Percentiles rank a stretch among this genome's conserved stretches.
These are phyloP conservation scores for Thalassophryne amazonica DNA, from an alignment of 2,797 vertebrate genomes.

Conservation along the genomic window DNA sequence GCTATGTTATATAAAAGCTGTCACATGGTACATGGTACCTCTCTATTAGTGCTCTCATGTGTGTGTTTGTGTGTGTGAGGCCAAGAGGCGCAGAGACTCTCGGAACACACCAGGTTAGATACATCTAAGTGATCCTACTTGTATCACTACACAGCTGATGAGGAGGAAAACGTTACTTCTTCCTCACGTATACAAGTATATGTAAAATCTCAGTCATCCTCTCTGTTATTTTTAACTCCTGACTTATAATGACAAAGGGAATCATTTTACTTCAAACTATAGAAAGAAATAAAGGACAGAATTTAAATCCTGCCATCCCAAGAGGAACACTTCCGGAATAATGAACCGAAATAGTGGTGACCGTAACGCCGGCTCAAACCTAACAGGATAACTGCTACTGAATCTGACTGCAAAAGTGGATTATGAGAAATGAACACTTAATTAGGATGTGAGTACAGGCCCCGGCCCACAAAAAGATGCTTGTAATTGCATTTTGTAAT, in stretches of 20 bases:
- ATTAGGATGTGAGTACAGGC: slow-evolving; percentile 9
- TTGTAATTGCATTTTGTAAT: background rate
- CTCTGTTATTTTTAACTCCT: background rate
- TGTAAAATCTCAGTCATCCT: slow-evolving; percentile 1
- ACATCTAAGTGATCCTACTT: background rate
- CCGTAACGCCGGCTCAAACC: background rate
- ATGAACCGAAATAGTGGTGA: background rate
- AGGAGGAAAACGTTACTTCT: background rate
- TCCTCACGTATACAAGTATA: background rate
- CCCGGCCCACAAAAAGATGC: background rate
- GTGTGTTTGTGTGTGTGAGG: background rate
- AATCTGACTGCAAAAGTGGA: slow-evolving; percentile 1
- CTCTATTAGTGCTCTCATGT: background rate
- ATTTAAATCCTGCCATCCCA: background rate
- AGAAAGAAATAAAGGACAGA: background rate
- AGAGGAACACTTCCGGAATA: background rate
- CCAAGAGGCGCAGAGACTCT: background rate
- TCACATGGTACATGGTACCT: slow-evolving; percentile 1
- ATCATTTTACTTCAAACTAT: background rate
- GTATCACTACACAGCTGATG: slow-evolving; percentile 1
- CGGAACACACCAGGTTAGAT: background rate
- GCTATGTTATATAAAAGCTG: background rate
- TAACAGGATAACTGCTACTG: background rate
- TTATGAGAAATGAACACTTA: slow-evolving; percentile 4
- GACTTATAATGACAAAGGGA: background rate